phyloP scores from a whole-genome alignment of 2,888 invertebrate genomes.

The Argynnis bischoffii region DNA sequence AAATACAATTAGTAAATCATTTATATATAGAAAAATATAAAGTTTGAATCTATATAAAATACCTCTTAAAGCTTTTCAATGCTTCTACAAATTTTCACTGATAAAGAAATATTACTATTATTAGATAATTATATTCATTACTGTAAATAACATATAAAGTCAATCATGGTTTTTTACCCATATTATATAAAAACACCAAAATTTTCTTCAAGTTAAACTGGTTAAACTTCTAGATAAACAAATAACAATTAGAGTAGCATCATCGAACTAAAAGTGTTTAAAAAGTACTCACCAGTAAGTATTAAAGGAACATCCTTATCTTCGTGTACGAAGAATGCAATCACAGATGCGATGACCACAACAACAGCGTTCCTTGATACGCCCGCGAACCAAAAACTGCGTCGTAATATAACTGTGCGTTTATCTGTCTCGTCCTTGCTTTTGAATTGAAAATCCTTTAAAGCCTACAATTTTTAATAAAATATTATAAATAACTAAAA shows the following conservation, averaged over 20 bases:
- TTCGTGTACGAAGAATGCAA: conserved; percentile 80
- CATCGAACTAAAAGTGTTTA: conserved; percentile 6
- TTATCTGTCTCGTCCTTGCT: conserved; percentile 58
- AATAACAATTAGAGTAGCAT: neutral
- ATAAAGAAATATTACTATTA: too few relatives aligned
- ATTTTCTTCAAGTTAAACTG: too few relatives aligned
- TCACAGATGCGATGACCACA: conserved; percentile 82
- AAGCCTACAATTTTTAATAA: conserved; percentile 69
- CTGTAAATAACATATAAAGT: too few relatives aligned
- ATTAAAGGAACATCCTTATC: conserved; percentile 77
- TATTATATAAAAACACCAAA: neutral
- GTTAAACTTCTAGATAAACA: neutral
- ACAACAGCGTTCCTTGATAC: conserved; percentile 87
- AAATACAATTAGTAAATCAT: too few relatives aligned
- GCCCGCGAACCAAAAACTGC: conserved; percentile 83
- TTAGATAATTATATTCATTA: too few relatives aligned
- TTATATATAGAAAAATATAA: too few relatives aligned
- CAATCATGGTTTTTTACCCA: too few relatives aligned
- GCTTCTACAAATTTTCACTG: too few relatives aligned
- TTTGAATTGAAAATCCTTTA: conserved; percentile 80
- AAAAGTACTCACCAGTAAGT: conserved; percentile 79
- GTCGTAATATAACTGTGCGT: conserved; percentile 62
- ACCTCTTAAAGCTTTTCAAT: too few relatives aligned
- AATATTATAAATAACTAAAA: neutral
- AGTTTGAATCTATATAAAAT: too few relatives aligned